These are phyloP conservation scores for Eira barbara DNA, from an alignment of 2,113 vertebrate species.

Conservation along the genomic window DNA sequence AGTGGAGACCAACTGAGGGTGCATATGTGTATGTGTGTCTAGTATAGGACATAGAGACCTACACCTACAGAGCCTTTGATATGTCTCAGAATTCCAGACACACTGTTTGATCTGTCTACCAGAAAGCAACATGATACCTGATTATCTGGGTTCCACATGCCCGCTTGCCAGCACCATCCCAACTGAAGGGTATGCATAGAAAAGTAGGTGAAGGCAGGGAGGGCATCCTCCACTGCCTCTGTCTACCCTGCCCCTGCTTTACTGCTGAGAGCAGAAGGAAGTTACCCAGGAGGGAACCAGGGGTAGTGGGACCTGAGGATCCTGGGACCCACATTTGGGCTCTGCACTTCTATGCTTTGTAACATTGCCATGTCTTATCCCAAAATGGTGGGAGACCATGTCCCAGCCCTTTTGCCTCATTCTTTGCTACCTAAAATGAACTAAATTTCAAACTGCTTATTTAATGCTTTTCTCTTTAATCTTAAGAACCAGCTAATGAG, in stretches of 20 bases:
- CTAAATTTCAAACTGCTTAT: not conserved
- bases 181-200: slow-evolving; percentile 2
- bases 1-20: not conserved
- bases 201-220: not conserved
- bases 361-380: not conserved
- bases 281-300: not conserved
- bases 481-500: not conserved
- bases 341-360: not conserved
- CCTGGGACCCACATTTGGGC: not conserved
- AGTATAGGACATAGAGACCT: not conserved
- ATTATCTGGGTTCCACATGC: slow-evolving; percentile 30
- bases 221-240: not conserved
- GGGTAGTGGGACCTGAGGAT: not conserved
- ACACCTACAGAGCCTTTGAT: not conserved
- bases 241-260: not conserved
- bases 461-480: not conserved
- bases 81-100: slow-evolving; percentile 42
- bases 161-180: slow-evolving; percentile 16
- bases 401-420: not conserved
- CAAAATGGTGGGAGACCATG: not conserved
- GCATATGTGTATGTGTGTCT: not conserved
- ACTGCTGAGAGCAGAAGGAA: not conserved
- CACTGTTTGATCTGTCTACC: not conserved
- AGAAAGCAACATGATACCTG: slow-evolving; percentile 25
- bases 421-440: not conserved